Evolutionary conservation across 2,888 invertebrate species (phyloP).

Genomic region (Cantharis rufa): DNA sequence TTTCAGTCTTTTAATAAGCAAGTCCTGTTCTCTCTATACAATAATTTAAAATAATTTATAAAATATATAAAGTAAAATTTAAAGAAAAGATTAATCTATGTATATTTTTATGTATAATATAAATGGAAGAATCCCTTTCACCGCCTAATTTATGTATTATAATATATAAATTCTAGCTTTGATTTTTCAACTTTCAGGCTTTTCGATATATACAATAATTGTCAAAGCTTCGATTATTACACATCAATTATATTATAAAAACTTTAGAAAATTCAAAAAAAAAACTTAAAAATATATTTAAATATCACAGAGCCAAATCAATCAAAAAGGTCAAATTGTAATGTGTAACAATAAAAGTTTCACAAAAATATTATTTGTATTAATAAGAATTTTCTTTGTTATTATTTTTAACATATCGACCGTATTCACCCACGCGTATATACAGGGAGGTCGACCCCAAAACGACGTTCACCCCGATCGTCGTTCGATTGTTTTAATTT

Average conservation of each 20-base stretch:
- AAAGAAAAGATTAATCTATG: conserved; percentile 30
- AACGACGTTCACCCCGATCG: background rate
- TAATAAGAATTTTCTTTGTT: conserved; percentile 1
- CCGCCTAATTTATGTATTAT: conserved; percentile 33
- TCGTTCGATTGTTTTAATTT: background rate
- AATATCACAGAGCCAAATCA: conserved; percentile 52
- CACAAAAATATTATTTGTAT: conserved; percentile 15
- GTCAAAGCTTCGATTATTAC: conserved; percentile 14
- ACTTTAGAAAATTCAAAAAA: conserved; percentile 27
- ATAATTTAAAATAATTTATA: conserved; percentile 40
- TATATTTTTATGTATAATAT: conserved; percentile 28
- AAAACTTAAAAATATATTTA: conserved; percentile 25
- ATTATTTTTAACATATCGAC: background rate
- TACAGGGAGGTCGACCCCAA: background rate
- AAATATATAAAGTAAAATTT: conserved; percentile 36
- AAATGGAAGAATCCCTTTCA: conserved; percentile 42
- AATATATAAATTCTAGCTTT: conserved; percentile 34
- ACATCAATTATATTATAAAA: conserved; percentile 14
- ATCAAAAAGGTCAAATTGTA: conserved; percentile 27
- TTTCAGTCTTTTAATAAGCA: conserved; percentile 49
- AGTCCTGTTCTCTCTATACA: conserved; percentile 44
- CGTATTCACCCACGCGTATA: background rate
- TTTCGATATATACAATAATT: conserved; percentile 18
- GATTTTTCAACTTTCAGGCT: conserved; percentile 29
- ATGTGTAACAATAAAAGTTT: conserved; percentile 16